A percentile compares a stretch with the other conserved stretches of the same genome.
Conservation (phyloP, 2,888 invertebrate genomes). For the Rhagium mordax region DNA sequence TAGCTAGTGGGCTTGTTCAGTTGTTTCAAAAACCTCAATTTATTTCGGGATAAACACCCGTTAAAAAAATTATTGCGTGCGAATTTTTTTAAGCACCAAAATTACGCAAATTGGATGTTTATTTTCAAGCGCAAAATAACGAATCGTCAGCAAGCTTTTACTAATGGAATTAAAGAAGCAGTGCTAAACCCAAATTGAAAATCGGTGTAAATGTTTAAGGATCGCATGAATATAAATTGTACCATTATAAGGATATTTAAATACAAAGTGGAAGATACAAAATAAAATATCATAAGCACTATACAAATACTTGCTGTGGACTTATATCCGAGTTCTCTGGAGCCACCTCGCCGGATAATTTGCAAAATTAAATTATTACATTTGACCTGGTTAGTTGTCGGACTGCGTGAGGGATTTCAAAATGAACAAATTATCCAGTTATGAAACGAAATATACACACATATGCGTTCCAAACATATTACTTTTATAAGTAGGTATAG, state of each 20-base stretch:
- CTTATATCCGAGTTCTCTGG: not conserved
- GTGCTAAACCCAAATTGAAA: conserved; percentile 20
- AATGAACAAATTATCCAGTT: not conserved
- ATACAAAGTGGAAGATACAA: conserved; percentile 14
- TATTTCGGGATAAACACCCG: not conserved
- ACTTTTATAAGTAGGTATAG: too few relatives aligned
- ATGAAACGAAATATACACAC: too few relatives aligned
- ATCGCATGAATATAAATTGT: conserved; percentile 21
- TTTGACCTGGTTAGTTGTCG: conserved; percentile 6
- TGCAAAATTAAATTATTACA: conserved; percentile 8
- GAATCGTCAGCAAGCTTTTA: conserved; percentile 1
- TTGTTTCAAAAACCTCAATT: not conserved
- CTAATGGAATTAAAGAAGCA: conserved; percentile 1
- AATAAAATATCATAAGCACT: conserved; percentile 16
- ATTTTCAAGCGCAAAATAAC: not conserved
- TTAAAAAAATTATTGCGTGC: not conserved
- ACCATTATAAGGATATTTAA: conserved; percentile 19
- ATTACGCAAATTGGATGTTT: not conserved
- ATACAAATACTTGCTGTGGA: not conserved
- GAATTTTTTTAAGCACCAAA: not conserved
- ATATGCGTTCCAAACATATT: too few relatives aligned
- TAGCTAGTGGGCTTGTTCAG: too few relatives aligned
- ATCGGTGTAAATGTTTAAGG: conserved; percentile 19
- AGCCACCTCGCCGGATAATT: not conserved
- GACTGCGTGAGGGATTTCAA: not conserved